Evolutionary conservation across 1,140 invertebrate species (phyloP).

Genomic region (Caenorhabditis briggsae): DNA sequence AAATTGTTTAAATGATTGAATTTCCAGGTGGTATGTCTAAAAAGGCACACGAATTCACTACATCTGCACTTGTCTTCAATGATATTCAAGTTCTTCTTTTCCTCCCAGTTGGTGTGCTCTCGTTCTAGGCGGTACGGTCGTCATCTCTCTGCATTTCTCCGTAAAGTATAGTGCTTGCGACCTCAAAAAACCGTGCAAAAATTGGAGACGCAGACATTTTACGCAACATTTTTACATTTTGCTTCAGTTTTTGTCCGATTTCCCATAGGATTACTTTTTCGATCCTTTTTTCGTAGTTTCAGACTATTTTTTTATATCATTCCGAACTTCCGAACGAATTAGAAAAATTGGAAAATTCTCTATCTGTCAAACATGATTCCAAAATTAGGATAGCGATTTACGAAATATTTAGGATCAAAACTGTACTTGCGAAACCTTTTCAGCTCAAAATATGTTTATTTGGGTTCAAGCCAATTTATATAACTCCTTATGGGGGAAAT

Average conservation of each 20-base stretch:
- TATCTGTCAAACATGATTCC: no score
- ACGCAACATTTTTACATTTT: neutral
- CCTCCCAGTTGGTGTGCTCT: neutral
- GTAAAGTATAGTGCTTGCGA: neutral
- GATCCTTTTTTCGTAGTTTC: no score
- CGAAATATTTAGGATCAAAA: no score
- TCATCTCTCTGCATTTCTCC: neutral
- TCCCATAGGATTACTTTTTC: no score
- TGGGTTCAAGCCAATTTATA: no score
- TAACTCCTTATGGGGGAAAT: no score
- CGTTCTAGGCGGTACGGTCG: neutral
- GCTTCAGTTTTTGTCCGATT: neutral
- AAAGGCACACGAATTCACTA: constrained; percentile 84
- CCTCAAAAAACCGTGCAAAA: neutral
- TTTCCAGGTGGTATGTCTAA: constrained; percentile 88
- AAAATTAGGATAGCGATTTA: no score
- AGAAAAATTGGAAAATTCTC: no score
- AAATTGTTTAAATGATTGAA: neutral
- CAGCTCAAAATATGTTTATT: no score
- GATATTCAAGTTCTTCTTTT: constrained; percentile 62
- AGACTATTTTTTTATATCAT: no score
- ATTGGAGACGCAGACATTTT: constrained; percentile 1
- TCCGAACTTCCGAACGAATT: no score
- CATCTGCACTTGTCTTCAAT: constrained; percentile 78
- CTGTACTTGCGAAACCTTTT: no score